Evolutionary conservation across 1,140 invertebrate genomes (phyloP), one percentile per base, ranked within the genome.

Genomic region (Lutraria rhynchaena): DNA sequence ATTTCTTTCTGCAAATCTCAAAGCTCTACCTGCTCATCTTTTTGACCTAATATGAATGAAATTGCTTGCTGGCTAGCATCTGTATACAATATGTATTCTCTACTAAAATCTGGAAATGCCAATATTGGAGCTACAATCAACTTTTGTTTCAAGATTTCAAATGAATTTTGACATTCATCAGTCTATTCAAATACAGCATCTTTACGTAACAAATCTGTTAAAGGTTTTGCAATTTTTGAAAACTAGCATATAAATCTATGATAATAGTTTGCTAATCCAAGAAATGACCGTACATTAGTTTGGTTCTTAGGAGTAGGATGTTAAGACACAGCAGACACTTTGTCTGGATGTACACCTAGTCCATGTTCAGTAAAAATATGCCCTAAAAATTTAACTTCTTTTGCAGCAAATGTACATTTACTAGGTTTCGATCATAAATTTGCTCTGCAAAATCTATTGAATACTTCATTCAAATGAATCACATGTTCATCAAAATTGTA

Each of bases 211-310:
- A 86, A 61, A 37, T 55, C 37, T 49, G 69, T 77, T 19, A 87
- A 27, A 2, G 85, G 85, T 49, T 49, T 37, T 33, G 70, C 70
- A 4, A 83, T 84, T 46, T 60, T 46, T 15, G 81, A 51, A 82
- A 71, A 87, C 55, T 86, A 55, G 27, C 76, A 60, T 17, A 83
- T 41, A 81, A 86, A 88, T 49, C 58, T 75, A 0, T 67, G 41
- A 44, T 86, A 87, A 61, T 81, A 86, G 22, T 74, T 74, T 11
- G 55, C 67, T 33, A 87, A 41, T 0, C 84, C 84, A 31, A 87
- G 46, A 35, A 85, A 85, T 58, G 49, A 27, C 19, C 71, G 41
- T 35, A 82, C 46, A 41, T 77, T 46, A 22, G 60, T 78, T 19
- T 80, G 33, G 27, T 13, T 82, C 3, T 37, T 65, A 22, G 84